Evolutionary conservation across 2,888 invertebrate genomes (phyloP).

Genomic region (Odontothrips loti): DNA sequence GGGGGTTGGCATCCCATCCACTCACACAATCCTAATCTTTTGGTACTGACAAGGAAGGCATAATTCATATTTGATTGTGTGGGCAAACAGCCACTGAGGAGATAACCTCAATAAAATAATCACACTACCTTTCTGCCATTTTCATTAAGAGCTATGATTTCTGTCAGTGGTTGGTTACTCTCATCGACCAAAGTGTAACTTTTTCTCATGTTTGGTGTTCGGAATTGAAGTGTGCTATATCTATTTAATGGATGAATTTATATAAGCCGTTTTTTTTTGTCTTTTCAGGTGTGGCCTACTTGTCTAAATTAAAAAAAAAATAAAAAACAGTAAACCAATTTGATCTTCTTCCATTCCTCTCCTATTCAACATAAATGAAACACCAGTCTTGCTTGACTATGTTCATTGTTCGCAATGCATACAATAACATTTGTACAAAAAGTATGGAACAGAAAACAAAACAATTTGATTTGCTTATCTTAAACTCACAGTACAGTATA

Average conservation of each 20-base stretch:
- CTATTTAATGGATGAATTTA: not conserved
- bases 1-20: conserved; percentile 58
- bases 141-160: not conserved
- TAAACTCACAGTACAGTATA: not conserved
- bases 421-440: not conserved
- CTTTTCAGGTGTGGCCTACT: conserved; percentile 22
- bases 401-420: not conserved
- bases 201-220: no score
- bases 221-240: no score
- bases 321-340: not conserved
- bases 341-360: not conserved
- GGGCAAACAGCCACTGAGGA: conserved; percentile 48
- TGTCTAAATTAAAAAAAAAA: not conserved
- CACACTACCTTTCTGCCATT: conserved; percentile 28
- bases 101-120: conserved; percentile 51
- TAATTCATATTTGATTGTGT: conserved; percentile 28
- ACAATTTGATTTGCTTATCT: not conserved
- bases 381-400: not conserved
- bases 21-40: conserved; percentile 37
- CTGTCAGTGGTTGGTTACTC: not conserved
- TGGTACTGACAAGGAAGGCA: conserved; percentile 5
- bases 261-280: not conserved
- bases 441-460: not conserved
- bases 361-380: no score
- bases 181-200: not conserved